Conservation (phyloP, 2,888 invertebrate genomes). For the Ommatoiulus sabulosus region DNA sequence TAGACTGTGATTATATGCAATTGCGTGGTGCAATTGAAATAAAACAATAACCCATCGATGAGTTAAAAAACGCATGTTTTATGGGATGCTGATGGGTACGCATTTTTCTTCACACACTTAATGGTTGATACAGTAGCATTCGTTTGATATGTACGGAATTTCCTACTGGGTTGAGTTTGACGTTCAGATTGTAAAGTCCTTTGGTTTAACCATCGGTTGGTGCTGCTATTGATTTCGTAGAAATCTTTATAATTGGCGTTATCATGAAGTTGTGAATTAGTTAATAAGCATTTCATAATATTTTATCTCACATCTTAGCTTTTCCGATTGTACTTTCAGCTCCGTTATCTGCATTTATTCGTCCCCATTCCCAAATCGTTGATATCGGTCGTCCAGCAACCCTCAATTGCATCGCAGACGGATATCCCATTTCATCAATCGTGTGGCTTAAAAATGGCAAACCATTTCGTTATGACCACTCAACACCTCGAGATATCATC, state of each 20-base stretch:
- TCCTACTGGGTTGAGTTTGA: too few relatives aligned
- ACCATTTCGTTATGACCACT: constrained; percentile 41
- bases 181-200: too few relatives aligned
- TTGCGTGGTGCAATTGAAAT: not conserved
- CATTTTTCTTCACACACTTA: too few relatives aligned
- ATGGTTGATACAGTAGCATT: too few relatives aligned
- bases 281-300: too few relatives aligned
- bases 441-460: constrained; percentile 57
- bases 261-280: too few relatives aligned
- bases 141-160: not conserved
- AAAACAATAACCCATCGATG: not conserved
- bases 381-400: constrained; percentile 53
- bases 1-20: too few relatives aligned
- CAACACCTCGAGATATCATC: not conserved
- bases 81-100: too few relatives aligned
- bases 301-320: too few relatives aligned
- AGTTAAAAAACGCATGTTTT: too few relatives aligned
- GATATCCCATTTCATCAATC: constrained; percentile 54
- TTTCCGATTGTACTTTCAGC: constrained; percentile 29
- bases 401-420: constrained; percentile 49
- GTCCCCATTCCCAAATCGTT: constrained; percentile 53
- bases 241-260: not conserved
- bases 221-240: not conserved
- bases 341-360: constrained; percentile 50
- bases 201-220: not conserved